A percentile compares a stretch with the other conserved stretches of the same genome.
Conservation (phyloP, 2,888 invertebrate species). For the Anorthoa munda region DNA sequence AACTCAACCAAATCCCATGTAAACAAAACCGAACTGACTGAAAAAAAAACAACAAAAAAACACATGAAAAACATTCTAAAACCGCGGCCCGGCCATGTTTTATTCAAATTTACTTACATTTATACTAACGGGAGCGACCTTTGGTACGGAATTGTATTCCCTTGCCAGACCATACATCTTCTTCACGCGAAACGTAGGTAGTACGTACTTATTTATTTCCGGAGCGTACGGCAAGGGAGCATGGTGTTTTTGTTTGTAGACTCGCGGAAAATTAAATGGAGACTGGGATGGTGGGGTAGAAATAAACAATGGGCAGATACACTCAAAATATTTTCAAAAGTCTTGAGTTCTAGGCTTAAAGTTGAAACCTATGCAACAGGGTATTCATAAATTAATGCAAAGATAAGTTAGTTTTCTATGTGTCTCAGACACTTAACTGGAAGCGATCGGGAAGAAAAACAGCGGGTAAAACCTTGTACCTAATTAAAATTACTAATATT, state of each 20-base stretch:
- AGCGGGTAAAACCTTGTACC: no score
- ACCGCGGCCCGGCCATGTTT: slow-evolving; percentile 82
- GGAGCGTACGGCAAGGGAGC: slow-evolving; percentile 70
- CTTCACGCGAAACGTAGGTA: slow-evolving; percentile 83
- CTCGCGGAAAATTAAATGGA: slow-evolving; percentile 15
- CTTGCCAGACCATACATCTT: slow-evolving; percentile 89
- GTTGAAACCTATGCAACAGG: no score
- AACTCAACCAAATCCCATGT: slow-evolving; percentile 18
- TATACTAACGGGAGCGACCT: slow-evolving; percentile 90
- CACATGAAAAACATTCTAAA: slow-evolving; percentile 49
- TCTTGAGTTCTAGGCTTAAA: no score
- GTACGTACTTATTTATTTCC: slow-evolving; percentile 85
- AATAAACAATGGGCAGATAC: neutral
- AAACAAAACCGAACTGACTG: slow-evolving; percentile 44
- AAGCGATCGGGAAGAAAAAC: no score
- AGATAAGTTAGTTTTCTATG: no score
- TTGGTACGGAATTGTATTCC: slow-evolving; percentile 89
- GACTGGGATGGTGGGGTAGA: slow-evolving; percentile 3
- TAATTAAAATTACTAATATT: no score
- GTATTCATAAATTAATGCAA: no score
- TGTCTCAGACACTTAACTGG: no score
- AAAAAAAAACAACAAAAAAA: slow-evolving; percentile 63
- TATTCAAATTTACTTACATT: slow-evolving; percentile 91
- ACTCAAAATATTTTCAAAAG: neutral
- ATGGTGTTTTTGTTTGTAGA: slow-evolving; percentile 60